Conservation (phyloP, 2,797 vertebrate genomes). For the Perodicticus potto region DNA sequence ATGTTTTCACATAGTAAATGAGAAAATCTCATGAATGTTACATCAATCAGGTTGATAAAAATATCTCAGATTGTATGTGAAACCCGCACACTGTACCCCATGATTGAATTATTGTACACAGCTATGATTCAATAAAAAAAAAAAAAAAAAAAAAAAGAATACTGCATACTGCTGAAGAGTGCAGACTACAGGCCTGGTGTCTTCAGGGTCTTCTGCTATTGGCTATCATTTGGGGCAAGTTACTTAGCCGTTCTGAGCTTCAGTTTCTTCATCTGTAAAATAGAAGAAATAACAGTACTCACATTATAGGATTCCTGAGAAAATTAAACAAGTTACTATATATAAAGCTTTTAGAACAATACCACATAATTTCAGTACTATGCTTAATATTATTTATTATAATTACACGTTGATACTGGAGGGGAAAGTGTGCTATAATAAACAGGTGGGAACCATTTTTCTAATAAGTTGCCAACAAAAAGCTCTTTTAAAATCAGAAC, state of each 20-base stretch:
- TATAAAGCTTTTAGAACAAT: slow-evolving; percentile 14
- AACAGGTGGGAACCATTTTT: neutral
- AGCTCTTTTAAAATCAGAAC: neutral
- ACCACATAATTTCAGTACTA: neutral
- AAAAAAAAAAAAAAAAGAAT: no score
- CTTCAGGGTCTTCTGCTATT: neutral
- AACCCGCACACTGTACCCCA: no score
- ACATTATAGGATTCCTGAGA: neutral
- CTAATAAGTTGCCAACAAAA: neutral
- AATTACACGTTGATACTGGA: neutral
- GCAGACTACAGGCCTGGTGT: neutral
- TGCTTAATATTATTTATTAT: neutral
- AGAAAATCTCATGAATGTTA: no score
- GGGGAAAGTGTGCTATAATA: neutral
- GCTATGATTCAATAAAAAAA: no score
- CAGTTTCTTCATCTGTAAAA: neutral
- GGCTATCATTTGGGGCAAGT: neutral
- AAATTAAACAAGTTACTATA: neutral
- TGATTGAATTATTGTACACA: no score
- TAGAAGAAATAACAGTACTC: neutral
- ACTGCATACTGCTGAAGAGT: neutral
- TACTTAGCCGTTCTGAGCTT: neutral
- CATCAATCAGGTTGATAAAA: no score
- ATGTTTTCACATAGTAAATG: no score
- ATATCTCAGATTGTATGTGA: no score